Percentiles rank a stretch among this genome's conserved stretches.
phyloP scores from a whole-genome alignment of 2,888 invertebrate species.

The Hecatera dysodea region DNA sequence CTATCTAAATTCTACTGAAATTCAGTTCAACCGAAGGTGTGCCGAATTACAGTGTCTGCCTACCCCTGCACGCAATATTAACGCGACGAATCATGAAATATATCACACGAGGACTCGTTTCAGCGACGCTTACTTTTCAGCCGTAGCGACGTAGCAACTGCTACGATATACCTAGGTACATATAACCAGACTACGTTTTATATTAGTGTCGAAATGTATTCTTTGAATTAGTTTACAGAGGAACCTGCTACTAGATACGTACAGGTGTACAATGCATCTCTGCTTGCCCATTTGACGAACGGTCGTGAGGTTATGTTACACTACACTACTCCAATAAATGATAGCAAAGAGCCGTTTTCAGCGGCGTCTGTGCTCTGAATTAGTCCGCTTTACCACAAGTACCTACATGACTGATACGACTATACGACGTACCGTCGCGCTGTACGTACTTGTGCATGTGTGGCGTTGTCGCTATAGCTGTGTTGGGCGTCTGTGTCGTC shows the following conservation, averaged over 20 bases:
- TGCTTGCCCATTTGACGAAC: background rate
- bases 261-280: background rate
- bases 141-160: conserved; percentile 34
- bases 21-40: background rate
- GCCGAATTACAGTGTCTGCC: background rate
- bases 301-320: background rate
- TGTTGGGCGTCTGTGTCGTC: conserved; percentile 70
- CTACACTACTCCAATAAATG: conserved; percentile 40
- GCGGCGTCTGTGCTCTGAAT: conserved; percentile 53
- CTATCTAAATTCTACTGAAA: background rate
- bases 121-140: conserved; percentile 43
- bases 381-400: conserved; percentile 58
- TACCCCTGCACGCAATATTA: background rate
- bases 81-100: conserved; percentile 33
- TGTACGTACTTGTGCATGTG: conserved; percentile 40
- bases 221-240: background rate
- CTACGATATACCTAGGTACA: conserved; percentile 6
- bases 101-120: conserved; percentile 28
- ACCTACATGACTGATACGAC: conserved; percentile 52
- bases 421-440: conserved; percentile 16
- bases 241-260: background rate
- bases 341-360: conserved; percentile 54
- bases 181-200: background rate
- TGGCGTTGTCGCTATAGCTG: conserved; percentile 53
- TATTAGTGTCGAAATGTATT: background rate